Evolutionary conservation across 2,113 vertebrate species (phyloP).

Genomic region (Gambusia affinis): DNA sequence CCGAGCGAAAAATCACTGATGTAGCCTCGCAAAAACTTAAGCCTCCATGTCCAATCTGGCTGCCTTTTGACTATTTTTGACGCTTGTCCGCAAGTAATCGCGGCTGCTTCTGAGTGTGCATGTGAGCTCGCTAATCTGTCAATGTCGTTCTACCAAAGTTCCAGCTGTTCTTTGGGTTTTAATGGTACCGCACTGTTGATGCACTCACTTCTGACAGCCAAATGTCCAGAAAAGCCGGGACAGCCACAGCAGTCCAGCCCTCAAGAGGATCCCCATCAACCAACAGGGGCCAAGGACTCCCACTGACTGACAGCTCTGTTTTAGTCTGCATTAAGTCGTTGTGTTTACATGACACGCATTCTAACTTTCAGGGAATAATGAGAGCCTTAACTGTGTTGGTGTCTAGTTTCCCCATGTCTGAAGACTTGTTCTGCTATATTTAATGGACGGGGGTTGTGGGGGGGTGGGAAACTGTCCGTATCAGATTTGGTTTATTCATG

Average conservation of each 20-base stretch:
- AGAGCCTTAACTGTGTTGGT: slow-evolving; percentile 23
- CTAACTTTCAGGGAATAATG: slow-evolving; percentile 40
- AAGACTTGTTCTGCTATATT: slow-evolving; percentile 48
- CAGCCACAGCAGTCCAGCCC: slow-evolving; percentile 23
- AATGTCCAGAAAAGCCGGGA: slow-evolving; percentile 48
- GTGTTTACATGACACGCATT: slow-evolving; percentile 62
- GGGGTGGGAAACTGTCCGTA: slow-evolving; percentile 55
- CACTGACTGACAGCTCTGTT: slow-evolving; percentile 65
- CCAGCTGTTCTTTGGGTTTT: slow-evolving; percentile 60
- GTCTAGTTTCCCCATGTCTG: slow-evolving; percentile 40
- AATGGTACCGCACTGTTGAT: slow-evolving; percentile 45
- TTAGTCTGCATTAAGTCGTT: slow-evolving; percentile 56
- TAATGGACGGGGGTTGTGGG: slow-evolving; percentile 61
- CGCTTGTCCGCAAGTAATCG: slow-evolving; percentile 48
- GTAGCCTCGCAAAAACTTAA: slow-evolving; percentile 31
- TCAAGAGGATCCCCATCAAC: slow-evolving; percentile 60
- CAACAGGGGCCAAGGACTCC: slow-evolving; percentile 68
- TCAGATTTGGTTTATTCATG: slow-evolving; percentile 76
- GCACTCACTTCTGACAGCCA: slow-evolving; percentile 62
- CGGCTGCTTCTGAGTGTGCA: slow-evolving; percentile 42
- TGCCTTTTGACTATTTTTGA: slow-evolving; percentile 43
- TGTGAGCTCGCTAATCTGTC: slow-evolving; percentile 48
- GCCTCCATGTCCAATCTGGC: not conserved
- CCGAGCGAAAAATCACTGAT: slow-evolving; percentile 24
- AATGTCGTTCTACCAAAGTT: slow-evolving; percentile 59